Evolutionary conservation across 2,888 invertebrate species (phyloP).

Genomic region (Crioceris asparagi): DNA sequence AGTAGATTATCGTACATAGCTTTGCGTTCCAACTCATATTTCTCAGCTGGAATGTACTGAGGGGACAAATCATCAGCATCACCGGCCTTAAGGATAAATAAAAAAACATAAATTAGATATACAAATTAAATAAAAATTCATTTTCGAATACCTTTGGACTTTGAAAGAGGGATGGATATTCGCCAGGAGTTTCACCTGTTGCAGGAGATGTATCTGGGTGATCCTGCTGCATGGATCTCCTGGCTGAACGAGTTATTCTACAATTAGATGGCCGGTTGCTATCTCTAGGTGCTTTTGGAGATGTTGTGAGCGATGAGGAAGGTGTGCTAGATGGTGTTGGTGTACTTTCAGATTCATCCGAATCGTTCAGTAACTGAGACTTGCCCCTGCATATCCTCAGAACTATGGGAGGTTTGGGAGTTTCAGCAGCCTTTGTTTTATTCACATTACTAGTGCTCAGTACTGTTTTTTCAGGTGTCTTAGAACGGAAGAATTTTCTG

Average conservation of each 20-base stretch:
- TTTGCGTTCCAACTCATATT: slow-evolving; percentile 38
- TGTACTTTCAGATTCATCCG: slow-evolving; percentile 36
- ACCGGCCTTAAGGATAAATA: no score
- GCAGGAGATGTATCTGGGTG: slow-evolving; percentile 36
- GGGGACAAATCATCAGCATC: slow-evolving; percentile 34
- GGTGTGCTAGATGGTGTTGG: slow-evolving; percentile 45
- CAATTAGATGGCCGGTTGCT: slow-evolving; percentile 28
- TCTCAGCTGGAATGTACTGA: slow-evolving; percentile 39
- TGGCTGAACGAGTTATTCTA: slow-evolving; percentile 36
- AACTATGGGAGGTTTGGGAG: slow-evolving; percentile 63
- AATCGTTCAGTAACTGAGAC: slow-evolving; percentile 41
- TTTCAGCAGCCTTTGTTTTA: slow-evolving; percentile 27
- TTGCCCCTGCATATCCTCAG: slow-evolving; percentile 75
- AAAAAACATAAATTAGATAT: no score
- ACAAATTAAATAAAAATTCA: no score
- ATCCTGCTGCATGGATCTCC: slow-evolving; percentile 39
- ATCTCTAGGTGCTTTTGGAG: slow-evolving; percentile 34
- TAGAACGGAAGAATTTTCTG: slow-evolving; percentile 35
- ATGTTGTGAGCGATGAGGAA: slow-evolving; percentile 42
- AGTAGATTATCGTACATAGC: slow-evolving; percentile 38
- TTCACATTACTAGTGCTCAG: slow-evolving; percentile 30
- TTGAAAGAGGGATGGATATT: slow-evolving; percentile 32
- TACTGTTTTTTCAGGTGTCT: slow-evolving; percentile 31
- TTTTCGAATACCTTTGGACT: slow-evolving; percentile 28
- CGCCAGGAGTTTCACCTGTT: slow-evolving; percentile 31